Base-by-base conservation (phyloP, 1,140 invertebrate species). In the Caerostris extrusa region DNA sequence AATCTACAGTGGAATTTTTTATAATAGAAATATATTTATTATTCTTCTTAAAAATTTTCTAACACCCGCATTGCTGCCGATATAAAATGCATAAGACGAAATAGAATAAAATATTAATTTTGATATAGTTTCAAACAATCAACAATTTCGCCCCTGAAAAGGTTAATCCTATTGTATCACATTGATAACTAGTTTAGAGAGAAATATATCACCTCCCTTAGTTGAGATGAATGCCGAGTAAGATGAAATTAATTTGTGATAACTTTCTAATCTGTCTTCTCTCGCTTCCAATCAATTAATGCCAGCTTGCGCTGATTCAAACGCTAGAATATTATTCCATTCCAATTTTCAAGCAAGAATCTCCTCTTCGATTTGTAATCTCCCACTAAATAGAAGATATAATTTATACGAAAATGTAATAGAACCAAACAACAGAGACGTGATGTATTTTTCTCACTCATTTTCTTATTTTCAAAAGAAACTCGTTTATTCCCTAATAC, bases 201-300 rank as follows among this genome's bases (percentile, higher is more conserved):
- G 34, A 34, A 34, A 34, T 34, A 34, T 34, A 34, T 34, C 71
- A 77, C n/a, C 50, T 53, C 71, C 7, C 7, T 17, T 50, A 12
- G 8, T 12, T 77, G 53, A 8, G 71, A 77, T 50, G 3, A 53
- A 12, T 19, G 34, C 34, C 8, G 1, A 77, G 71, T 53, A 50
- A 77, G 34, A 77, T 77, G 50, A 77, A 77, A 77, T 77, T 77
- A 77, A 77, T 77, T 53, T 50, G 71, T 8, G 50, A 50, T 50
- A 77, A 8, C 71, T 53, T 50, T 77, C 34, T 77, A 19, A 77
- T 34, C 71, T 53, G 34, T 77, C 71, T 34, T 12, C 14, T 77
- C 14, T 34, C 8, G 14, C 34, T 19, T 77, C 50, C 71, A 77
- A 77, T 77, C 71, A 77, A 77, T 77, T 77, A 77, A 77, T 77